Evolutionary conservation across 1,140 invertebrate genomes (phyloP).

Genomic region (Limonius californicus): DNA sequence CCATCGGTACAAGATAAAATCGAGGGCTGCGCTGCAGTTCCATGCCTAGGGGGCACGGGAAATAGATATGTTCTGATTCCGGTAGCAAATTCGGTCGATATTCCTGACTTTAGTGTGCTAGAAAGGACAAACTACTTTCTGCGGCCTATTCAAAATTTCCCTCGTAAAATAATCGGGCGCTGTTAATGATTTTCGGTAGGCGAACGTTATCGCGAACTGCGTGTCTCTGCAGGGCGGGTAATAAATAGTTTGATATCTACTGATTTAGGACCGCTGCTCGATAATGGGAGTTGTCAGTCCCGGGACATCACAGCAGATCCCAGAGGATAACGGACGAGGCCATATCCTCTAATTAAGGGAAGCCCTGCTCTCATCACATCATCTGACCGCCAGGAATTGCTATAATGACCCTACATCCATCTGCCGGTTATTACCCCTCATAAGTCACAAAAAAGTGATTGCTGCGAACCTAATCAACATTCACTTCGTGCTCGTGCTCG

Average conservation of each 20-base stretch:
- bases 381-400: conserved; percentile 2
- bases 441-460: too few species aligned
- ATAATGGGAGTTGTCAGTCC: conserved; percentile 6
- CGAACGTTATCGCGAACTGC: too few species aligned
- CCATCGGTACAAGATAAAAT: conserved; percentile 6
- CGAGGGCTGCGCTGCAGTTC: background rate
- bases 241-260: background rate
- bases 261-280: background rate
- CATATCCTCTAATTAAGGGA: conserved; percentile 2
- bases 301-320: conserved; percentile 2
- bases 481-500: too few species aligned
- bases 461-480: too few species aligned
- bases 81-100: too few species aligned
- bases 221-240: background rate
- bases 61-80: too few species aligned
- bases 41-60: background rate
- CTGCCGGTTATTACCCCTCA: too few species aligned
- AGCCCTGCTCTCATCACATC: conserved; percentile 5
- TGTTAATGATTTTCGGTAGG: too few species aligned
- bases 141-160: too few species aligned
- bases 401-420: background rate
- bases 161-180: too few species aligned
- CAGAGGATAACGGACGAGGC: conserved; percentile 5
- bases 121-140: too few species aligned
- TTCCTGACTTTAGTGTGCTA: too few species aligned